Percentiles rank a stretch among this genome's conserved stretches.
Evolutionary conservation across 2,888 invertebrate genomes (phyloP).

Genomic region (Dynastes maya): DNA sequence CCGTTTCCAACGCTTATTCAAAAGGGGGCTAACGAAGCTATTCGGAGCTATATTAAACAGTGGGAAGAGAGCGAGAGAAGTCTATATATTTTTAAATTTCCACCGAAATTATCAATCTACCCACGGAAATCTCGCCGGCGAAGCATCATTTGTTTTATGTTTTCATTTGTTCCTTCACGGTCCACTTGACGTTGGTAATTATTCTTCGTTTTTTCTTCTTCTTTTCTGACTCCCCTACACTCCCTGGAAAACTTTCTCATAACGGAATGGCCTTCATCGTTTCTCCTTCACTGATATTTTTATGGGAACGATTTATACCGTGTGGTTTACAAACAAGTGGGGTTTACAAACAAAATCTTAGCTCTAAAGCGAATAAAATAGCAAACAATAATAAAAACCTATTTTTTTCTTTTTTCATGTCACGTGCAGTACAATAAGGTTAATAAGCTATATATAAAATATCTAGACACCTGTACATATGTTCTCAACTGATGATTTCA

Average conservation of each 20-base stretch:
- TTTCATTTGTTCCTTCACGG: conserved; percentile 70
- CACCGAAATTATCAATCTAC: conserved; percentile 58
- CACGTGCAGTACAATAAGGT: too few species aligned
- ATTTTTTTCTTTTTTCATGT: too few species aligned
- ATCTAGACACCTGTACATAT: too few species aligned
- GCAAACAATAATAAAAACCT: too few species aligned
- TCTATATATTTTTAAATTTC: conserved; percentile 63
- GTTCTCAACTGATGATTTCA: background rate
- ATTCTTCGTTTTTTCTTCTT: conserved; percentile 63
- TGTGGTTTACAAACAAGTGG: too few species aligned
- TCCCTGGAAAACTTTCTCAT: conserved; percentile 14
- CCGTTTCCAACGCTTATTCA: conserved; percentile 9
- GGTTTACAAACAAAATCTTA: too few species aligned
- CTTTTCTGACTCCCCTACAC: background rate
- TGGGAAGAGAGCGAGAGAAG: background rate
- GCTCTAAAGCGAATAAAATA: too few species aligned
- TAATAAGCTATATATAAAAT: too few species aligned
- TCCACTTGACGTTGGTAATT: conserved; percentile 68
- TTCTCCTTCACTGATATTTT: conserved; percentile 18
- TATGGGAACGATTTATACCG: too few species aligned
- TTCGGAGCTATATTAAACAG: conserved; percentile 11
- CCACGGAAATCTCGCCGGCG: conserved; percentile 49
- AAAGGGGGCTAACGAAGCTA: conserved; percentile 24
- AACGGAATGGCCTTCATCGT: conserved; percentile 17
- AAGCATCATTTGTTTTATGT: conserved; percentile 69